Evolutionary conservation across 2,113 vertebrate genomes (phyloP).

Genomic region (crab-eating macaque (Macaca fascicularis)): T2T-MFA8v1.1 NC_088377.1:163370001-163370500

Average conservation of each 20-base stretch:
- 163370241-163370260: background rate
- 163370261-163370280: background rate
- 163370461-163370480: background rate
- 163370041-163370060: background rate
- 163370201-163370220: background rate
- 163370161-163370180: background rate
- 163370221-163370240: background rate
- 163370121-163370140: background rate
- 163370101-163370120: background rate
- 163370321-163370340: background rate
- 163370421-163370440: background rate
- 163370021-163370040: background rate
- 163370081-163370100: background rate
- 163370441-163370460: background rate
- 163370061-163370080: background rate
- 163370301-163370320: background rate
- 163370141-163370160: background rate
- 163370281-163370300: background rate
- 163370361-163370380: background rate
- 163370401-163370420: background rate
- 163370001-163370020: background rate
- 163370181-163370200: background rate
- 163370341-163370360: conserved; percentile 20
- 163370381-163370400: conserved; percentile 27
- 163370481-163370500: background rate